Percentiles rank a stretch among this genome's conserved stretches.
Evolutionary conservation across 2,888 invertebrate genomes (phyloP).

Genomic region (Bhutanitis thaidina): DNA sequence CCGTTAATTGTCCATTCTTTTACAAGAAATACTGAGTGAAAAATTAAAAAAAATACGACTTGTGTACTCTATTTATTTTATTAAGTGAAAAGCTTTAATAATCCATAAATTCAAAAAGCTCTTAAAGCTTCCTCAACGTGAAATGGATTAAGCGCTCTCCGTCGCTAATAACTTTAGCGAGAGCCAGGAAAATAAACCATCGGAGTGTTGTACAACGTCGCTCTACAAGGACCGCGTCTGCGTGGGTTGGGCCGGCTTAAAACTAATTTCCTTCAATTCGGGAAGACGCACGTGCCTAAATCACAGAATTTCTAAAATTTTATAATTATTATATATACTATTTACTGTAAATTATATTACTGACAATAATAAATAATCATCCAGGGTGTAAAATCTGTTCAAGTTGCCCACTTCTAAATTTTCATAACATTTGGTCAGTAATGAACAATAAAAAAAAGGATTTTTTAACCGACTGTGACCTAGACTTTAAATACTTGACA

Average conservation of each 20-base stretch:
- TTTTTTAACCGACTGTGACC: too few species aligned
- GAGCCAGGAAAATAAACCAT: conserved; percentile 22
- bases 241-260: conserved; percentile 10
- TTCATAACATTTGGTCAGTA: too few species aligned
- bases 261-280: conserved; percentile 22
- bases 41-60: too few species aligned
- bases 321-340: neutral
- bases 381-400: too few species aligned
- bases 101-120: neutral
- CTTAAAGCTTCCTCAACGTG: conserved; percentile 11
- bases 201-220: neutral
- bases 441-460: too few species aligned
- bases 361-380: too few species aligned
- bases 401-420: too few species aligned
- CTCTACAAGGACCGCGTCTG: neutral
- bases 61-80: neutral
- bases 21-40: too few species aligned
- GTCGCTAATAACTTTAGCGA: conserved; percentile 24
- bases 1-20: too few species aligned
- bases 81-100: neutral
- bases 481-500: too few species aligned
- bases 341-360: too few species aligned
- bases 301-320: conserved; percentile 6
- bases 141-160: conserved; percentile 25
- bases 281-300: conserved; percentile 23